Evolutionary conservation across 1,140 invertebrate species (phyloP), one percentile per base, ranked within the genome.

Genomic region (Ruditapes philippinarum): DNA sequence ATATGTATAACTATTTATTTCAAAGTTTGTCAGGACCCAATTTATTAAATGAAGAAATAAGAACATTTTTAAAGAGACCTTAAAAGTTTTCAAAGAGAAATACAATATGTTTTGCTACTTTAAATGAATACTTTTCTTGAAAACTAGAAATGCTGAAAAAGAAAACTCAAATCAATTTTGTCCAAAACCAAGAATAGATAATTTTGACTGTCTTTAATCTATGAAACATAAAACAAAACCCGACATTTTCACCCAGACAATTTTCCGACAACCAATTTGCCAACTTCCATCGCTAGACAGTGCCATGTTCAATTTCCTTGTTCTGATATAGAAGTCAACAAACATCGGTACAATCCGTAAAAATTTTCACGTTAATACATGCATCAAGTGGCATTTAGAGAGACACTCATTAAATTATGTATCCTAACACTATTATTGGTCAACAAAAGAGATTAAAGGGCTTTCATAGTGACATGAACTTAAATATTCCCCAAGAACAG

Each of bases 201-300:
- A 88, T 80, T 88, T n/a, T n/a, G n/a, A n/a, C 45, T 42, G n/a
- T 25, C 36, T 40, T 57, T 62, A 80, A 88, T 42, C 85, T 45
- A 88, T 78, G 49, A 80, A 88, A 88, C 85, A 70, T 88, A 88
- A 86, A 88, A 88, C 76, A 78, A 60, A 79, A 88, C 5, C 51
- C 62, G 74, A 88, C 85, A 80, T 80, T 7, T 80, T 80, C 60
- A 80, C 85, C 85, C 45, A 88, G 60, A 88, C 74, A 33, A 68
- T 88, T 49, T 80, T 80, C 85, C 49, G 51, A 88, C 85, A 79
- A 42, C 60, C 38, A 80, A 80, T 70, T 65, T 78, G 74, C 42
- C 51, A 60, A 88, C 85, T 70, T 28, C 22, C 17, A 49, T 80
- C n/a, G 25, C 82, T 51, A 88, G 76, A 79, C 85, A 54, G n/a